These are phyloP conservation scores for Channa argus DNA, from an alignment of 2,113 vertebrate species.

Conservation along the genomic window DNA sequence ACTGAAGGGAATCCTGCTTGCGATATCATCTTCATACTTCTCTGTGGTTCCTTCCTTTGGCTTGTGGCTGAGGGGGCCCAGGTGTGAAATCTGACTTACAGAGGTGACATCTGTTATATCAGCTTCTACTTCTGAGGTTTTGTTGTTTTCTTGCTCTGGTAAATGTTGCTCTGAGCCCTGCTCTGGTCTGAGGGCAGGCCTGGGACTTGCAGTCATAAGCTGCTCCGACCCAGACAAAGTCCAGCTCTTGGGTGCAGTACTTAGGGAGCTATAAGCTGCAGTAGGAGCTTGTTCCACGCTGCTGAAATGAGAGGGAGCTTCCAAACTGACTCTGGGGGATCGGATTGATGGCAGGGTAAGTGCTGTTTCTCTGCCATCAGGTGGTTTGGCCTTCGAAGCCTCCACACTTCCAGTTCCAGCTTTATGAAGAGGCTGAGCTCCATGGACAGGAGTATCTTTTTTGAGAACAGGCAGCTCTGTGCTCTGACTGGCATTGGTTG, in stretches of 20 bases:
- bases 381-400: conserved; percentile 40
- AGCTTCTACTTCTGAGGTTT: background rate
- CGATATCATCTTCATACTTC: background rate
- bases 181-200: conserved; percentile 69
- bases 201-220: conserved; percentile 41
- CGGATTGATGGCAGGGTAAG: conserved; percentile 34
- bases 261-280: background rate
- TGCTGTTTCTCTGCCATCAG: conserved; percentile 51
- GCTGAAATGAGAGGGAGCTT: conserved; percentile 14
- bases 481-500: conserved; percentile 33
- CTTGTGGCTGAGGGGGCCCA: conserved; percentile 11
- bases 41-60: background rate
- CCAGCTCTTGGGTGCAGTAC: conserved; percentile 6
- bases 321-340: conserved; percentile 29
- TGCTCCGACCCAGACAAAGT: conserved; percentile 21
- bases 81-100: background rate
- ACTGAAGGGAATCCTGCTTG: background rate
- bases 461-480: conserved; percentile 37
- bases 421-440: conserved; percentile 52
- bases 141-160: background rate
- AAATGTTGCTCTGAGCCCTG: background rate
- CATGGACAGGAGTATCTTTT: conserved; percentile 48
- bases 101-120: background rate
- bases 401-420: conserved; percentile 34
- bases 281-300: conserved; percentile 15